Evolutionary conservation across 2,888 invertebrate species (phyloP), one percentile per base, ranked within the genome.

Genomic region (Sclerodermus sp.): DNA sequence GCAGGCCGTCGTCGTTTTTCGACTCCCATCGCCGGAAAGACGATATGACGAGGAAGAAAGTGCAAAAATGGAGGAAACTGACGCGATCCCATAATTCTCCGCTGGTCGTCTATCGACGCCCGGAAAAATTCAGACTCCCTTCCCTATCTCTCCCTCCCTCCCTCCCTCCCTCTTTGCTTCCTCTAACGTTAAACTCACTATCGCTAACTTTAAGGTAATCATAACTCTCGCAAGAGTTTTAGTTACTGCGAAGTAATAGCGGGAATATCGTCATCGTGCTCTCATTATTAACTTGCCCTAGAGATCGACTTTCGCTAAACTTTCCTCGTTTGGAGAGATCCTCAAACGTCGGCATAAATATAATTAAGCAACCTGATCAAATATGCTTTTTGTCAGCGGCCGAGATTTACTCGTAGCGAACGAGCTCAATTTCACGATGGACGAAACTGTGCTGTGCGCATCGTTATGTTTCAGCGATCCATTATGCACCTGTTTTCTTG

Each of bases 171-270:
- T n/a, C n/a, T n/a, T 23, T 23, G 23, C 23, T 23, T 23, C 4
- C 23, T 5, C 23, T 23, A 23, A 23, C 23, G 8, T 5, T 23
- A 23, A 23, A 8, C 23, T 23, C 23, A 23, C n/a, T n/a, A n/a
- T n/a, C n/a, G n/a, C n/a, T n/a, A 23, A 23, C 23, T 23, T 23
- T 40, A 45, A 49, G 62, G 52, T 62, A 60, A 60, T 60, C 61
- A 60, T 55, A 60, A 61, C 60, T 61, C 50, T 40, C 29, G 48
- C 53, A 57, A 57, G 57, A 45, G 53, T 47, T 44, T 29, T 40
- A 31, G 52, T 49, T 47, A 48, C 41, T 42, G 39, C 23, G 46
- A 50, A 57, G 48, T 57, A 61, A 60, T 47, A 62, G 58, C 54
- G 48, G 45, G 32, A 40, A 46, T 30, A 44, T 41, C 47, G 50